phyloP scores from a whole-genome alignment of 1,140 invertebrate species.

The Drosophila carrolli region DNA sequence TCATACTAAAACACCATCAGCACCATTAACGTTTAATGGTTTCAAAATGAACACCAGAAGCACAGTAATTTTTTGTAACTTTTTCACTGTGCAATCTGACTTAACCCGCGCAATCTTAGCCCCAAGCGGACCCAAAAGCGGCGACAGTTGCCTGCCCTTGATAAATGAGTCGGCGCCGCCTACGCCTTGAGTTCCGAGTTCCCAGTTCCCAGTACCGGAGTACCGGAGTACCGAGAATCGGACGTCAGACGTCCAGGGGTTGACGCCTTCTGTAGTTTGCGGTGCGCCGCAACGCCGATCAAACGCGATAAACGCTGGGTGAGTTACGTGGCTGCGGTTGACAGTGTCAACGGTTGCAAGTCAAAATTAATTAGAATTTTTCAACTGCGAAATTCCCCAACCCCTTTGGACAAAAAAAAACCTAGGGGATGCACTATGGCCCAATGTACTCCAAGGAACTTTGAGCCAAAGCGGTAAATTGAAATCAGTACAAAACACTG shows the following conservation, averaged over 20 bases:
- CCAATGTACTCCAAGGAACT: constrained; percentile 14
- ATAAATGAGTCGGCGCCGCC: constrained; percentile 78
- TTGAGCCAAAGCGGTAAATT: constrained; percentile 54
- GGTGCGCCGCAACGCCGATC: constrained; percentile 76
- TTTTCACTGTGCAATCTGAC: constrained; percentile 5
- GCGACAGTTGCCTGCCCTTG: constrained; percentile 55
- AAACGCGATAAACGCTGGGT: constrained; percentile 72
- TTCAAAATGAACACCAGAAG: not conserved
- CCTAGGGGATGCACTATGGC: constrained; percentile 13
- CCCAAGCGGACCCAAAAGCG: constrained; percentile 14
- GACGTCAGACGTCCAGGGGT: constrained; percentile 62
- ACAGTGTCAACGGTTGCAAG: constrained; percentile 80
- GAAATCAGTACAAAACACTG: constrained; percentile 76
- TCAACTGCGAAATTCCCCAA: constrained; percentile 39
- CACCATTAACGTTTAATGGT: not conserved
- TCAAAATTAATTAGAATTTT: constrained; percentile 84
- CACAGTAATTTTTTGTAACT: not conserved
- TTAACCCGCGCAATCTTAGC: constrained; percentile 19
- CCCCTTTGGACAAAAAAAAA: constrained; percentile 1
- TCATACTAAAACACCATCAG: too few species aligned
- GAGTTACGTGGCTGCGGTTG: constrained; percentile 68
- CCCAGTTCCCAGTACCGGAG: not conserved
- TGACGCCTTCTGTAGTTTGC: constrained; percentile 60
- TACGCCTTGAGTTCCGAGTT: constrained; percentile 42
- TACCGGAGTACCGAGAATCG: too few species aligned